Percentiles rank a stretch among this genome's conserved stretches.
These are phyloP conservation scores for Lasioglossum pauxillum DNA, from an alignment of 2,888 invertebrate species.

Conservation along the genomic window DNA sequence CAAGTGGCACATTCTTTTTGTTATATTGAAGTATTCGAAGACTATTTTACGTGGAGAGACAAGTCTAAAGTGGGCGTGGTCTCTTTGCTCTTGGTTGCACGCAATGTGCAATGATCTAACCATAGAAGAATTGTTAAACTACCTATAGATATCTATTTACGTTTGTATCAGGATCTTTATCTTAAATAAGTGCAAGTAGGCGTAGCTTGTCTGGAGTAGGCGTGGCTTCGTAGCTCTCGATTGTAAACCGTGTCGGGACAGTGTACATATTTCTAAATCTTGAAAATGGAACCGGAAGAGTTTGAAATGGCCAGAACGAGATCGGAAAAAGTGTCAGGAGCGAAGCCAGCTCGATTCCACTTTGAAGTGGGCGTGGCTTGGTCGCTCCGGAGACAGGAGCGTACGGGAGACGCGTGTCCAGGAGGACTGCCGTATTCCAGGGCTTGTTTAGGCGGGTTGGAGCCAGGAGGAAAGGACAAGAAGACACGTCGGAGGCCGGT, in stretches of 20 bases:
- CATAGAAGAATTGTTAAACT: too few species aligned
- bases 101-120: too few species aligned
- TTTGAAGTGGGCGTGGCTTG: background rate
- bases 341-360: background rate
- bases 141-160: background rate
- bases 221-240: background rate
- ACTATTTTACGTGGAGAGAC: too few species aligned
- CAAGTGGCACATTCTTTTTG: background rate
- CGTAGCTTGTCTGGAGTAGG: background rate
- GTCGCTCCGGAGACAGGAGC: background rate
- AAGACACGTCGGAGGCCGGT: constrained; percentile 24
- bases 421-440: background rate
- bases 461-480: background rate
- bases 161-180: too few species aligned
- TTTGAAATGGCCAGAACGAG: background rate
- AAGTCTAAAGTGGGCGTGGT: background rate
- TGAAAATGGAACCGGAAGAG: background rate
- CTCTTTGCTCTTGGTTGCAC: background rate
- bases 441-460: background rate
- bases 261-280: background rate
- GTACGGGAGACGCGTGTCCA: background rate
- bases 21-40: background rate
- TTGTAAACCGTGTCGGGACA: background rate
- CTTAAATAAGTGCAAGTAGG: too few species aligned
- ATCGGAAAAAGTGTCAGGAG: background rate